Base-by-base conservation (phyloP, 2,888 invertebrate species). In the Acrocyrtus sp. region DNA sequence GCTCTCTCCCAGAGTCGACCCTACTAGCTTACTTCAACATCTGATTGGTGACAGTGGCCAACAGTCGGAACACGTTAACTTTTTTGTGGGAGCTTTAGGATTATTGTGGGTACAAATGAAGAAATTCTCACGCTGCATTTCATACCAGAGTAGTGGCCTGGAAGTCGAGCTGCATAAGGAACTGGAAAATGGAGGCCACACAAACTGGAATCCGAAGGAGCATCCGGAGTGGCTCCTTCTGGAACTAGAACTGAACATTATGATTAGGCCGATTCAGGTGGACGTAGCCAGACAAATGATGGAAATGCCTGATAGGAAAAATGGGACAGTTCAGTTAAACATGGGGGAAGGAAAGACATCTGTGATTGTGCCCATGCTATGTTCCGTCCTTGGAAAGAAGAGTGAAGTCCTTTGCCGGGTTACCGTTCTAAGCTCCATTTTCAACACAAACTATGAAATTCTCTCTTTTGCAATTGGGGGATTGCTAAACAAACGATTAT, bases 341-440 rank as follows among this genome's bases (percentile, higher is more conserved):
- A 76, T 76, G 76, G 78, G 78, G 1, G 75, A 78, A 65, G 78
- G 78, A 10, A 78, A 78, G 51, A 78, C 79, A 6, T 62, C 75
- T 1, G 75, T 79, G 6, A 79, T 79, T 48, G 74, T 75, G 2
- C 79, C 79, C 10, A 51, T 79, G 34, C 54, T 78, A 6, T 65
- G 65, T n/a, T 47, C 48, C 10, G 10, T 68, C 8, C 24, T 57
- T 5, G 50, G 74, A 8, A 58, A 72, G 3, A 34, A 74, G 22
- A 60, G 68, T 0, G 34, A 66, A 12, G 21, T 62, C 19, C 22
- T 78, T 8, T 73, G 70, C 27, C 73, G 80, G 1, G 68, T 80
- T 3, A 77, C 78, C 3, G 74, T 78, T 0, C 39, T 80, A 5
- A 74, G 22, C n/a, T 76, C 78, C 10, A 48, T 78, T 10, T 74